Percentiles rank a stretch among this genome's conserved stretches.
These are phyloP conservation scores for Amphiura filiformis DNA, from an alignment of 35 echinoderm and acorn worm species.

Conservation along the genomic window DNA sequence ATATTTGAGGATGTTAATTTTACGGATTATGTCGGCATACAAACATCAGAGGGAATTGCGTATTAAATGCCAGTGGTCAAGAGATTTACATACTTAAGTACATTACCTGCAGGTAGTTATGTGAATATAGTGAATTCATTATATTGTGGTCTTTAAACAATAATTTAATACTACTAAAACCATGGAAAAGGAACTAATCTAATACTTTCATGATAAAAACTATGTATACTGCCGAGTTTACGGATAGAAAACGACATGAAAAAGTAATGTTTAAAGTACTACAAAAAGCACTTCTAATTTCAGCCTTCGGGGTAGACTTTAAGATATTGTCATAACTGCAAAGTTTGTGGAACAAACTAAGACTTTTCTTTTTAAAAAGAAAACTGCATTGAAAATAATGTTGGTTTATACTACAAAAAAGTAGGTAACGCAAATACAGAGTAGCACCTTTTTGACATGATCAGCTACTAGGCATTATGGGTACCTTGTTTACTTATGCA, in stretches of 20 bases:
- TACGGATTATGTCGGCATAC: neutral
- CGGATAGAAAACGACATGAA: too few species aligned
- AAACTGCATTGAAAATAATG: too few species aligned
- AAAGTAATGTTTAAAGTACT: too few species aligned
- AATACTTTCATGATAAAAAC: too few species aligned
- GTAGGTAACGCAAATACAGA: too few species aligned
- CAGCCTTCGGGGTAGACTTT: too few species aligned
- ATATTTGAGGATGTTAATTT: neutral
- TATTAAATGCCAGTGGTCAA: slow-evolving; percentile 3
- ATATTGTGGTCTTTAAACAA: neutral
- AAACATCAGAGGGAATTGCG: neutral
- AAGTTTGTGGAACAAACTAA: too few species aligned
- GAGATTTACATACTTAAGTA: neutral
- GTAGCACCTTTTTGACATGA: neutral
- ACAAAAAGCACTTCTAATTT: too few species aligned
- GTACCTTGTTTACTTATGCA: neutral
- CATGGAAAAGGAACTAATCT: neutral
- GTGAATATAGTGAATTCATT: neutral
- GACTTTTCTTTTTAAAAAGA: too few species aligned
- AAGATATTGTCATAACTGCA: too few species aligned
- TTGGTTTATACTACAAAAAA: too few species aligned
- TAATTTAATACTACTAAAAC: neutral
- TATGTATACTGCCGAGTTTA: too few species aligned
- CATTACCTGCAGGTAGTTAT: neutral
- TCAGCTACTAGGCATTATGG: neutral